phyloP scores from a whole-genome alignment of 2,888 invertebrate genomes.

The Dynastes grantii region DNA sequence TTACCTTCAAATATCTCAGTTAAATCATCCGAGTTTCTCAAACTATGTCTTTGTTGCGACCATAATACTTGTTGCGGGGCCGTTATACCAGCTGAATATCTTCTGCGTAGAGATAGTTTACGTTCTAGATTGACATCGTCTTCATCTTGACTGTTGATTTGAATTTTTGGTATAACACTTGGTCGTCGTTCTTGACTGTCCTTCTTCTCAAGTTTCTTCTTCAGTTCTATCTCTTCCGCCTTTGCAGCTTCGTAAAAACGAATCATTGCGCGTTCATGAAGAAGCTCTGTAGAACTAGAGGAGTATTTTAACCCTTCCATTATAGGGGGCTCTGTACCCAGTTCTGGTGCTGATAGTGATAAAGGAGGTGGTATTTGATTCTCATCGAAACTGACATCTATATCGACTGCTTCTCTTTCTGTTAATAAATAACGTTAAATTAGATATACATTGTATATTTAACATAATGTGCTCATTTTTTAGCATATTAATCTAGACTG shows the following conservation, averaged over 20 bases:
- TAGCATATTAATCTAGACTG: not conserved
- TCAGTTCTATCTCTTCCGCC: conserved; percentile 79
- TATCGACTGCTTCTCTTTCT: conserved; percentile 58
- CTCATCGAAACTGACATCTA: conserved; percentile 78
- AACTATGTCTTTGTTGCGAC: conserved; percentile 66
- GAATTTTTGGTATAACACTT: conserved; percentile 68
- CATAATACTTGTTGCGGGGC: conserved; percentile 65
- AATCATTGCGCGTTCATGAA: conserved; percentile 88
- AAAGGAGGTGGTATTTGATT: conserved; percentile 84
- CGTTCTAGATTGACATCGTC: conserved; percentile 70
- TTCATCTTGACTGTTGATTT: conserved; percentile 73
- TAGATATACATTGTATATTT: no score
- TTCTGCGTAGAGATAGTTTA: conserved; percentile 70
- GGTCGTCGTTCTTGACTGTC: conserved; percentile 56
- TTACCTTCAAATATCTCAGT: conserved; percentile 61
- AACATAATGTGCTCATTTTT: not conserved
- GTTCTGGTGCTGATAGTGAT: conserved; percentile 87
- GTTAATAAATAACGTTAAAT: conserved; percentile 33
- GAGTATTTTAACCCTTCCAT: conserved; percentile 78
- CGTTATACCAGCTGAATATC: conserved; percentile 71
- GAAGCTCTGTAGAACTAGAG: conserved; percentile 86
- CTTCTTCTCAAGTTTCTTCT: conserved; percentile 60
- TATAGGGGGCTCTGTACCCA: conserved; percentile 76
- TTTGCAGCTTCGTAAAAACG: conserved; percentile 86
- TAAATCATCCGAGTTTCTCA: conserved; percentile 63